These are phyloP conservation scores for Deroptyus accipitrinus DNA, from an alignment of 2,113 vertebrate genomes.

Conservation along the genomic window DNA sequence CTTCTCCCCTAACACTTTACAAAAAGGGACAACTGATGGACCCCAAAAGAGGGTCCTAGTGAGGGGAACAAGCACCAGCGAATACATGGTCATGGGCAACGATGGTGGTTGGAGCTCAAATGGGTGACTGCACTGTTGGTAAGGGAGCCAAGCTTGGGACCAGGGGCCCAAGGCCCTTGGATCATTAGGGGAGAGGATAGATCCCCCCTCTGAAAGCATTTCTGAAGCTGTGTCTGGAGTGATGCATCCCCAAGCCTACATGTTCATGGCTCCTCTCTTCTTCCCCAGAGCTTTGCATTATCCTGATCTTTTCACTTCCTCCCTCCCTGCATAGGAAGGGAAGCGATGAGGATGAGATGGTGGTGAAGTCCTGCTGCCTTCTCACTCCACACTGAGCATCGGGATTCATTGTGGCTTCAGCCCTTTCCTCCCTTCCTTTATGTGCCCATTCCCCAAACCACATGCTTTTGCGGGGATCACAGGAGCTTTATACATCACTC, in stretches of 20 bases:
- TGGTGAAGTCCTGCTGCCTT: not conserved
- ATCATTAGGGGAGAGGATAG: not conserved
- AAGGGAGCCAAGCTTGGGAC: not conserved
- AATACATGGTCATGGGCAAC: not conserved
- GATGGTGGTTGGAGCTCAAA: not conserved
- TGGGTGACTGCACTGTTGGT: not conserved
- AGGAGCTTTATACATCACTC: not conserved
- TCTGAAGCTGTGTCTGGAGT: not conserved
- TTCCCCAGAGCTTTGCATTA: not conserved
- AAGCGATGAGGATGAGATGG: not conserved
- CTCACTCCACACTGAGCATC: fast-evolving
- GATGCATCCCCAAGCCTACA: not conserved
- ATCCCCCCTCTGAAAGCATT: fast-evolving
- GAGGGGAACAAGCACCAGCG: not conserved
- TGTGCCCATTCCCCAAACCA: fast-evolving
- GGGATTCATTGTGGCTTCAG: not conserved
- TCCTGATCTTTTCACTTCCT: not conserved
- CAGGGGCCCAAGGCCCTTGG: not conserved
- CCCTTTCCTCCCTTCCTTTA: fast-evolving
- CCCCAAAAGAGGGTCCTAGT: not conserved
- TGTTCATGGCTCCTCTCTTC: not conserved
- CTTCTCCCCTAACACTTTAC: not conserved
- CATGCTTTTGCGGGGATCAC: too few species aligned
- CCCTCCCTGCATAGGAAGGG: not conserved
- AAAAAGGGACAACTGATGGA: not conserved